Base-by-base conservation (phyloP, 2,888 invertebrate species). In the Polydrusus pterygomalis region DNA sequence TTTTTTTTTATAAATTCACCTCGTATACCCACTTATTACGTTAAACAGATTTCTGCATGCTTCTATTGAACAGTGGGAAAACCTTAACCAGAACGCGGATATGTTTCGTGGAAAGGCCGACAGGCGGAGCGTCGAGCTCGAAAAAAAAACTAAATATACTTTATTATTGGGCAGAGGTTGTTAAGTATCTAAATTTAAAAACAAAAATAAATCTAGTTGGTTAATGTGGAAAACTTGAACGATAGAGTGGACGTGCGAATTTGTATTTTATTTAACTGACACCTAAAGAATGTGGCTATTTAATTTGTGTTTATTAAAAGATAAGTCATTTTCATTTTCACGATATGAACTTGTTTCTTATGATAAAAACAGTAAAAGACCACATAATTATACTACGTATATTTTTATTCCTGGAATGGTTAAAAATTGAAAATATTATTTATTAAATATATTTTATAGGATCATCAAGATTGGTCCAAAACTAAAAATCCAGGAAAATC, bases 51-150 rank as follows among this genome's bases (percentile, higher is more conserved):
- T 60, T 30, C 58, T 60, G 17, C 18, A 38, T 25, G 54, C 2
- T 60, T 10, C 34, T 60, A 38, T 60, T 25, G 58, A 60, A 38
- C 17, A 38, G 38, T 0, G 58, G 58, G 38, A 56, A 60, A 38
- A 17, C 18, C 58, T 38, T 60, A 18, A 15, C 58, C 58, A 58
- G 34, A 15, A 17, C 15, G 7, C n/a, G 18, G 38, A 40, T 34
- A 34, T 17, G 38, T 11, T 34, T 60, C 18, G 7, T 9, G 38
- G 11, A 38, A 60, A 60, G 2, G 10, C 58, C 58, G 38, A 38
- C 18, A 60, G 58, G 11, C 58, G 58, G 58, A 38, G 58, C 58
- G 38, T 1, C 10, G 15, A 17, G 58, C 18, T 38, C 3, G n/a
- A 6, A 25, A 54, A 25, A 17, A 47, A 47, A 17, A 6, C 1